Evolutionary conservation across 2,888 invertebrate species (phyloP).

Genomic region (Diarsia dahlii): DNA sequence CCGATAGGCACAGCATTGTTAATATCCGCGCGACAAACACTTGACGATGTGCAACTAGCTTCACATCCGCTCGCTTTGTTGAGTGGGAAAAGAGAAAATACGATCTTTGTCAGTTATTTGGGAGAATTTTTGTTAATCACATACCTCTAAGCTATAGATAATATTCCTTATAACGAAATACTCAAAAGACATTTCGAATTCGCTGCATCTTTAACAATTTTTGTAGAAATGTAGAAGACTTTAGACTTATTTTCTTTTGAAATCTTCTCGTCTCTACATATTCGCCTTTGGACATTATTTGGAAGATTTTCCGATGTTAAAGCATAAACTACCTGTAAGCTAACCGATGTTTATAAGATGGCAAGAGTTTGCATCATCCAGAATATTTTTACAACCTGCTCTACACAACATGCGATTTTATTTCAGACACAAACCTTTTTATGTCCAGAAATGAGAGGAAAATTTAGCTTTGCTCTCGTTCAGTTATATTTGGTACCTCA

Average conservation of each 20-base stretch:
- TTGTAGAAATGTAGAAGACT: background rate
- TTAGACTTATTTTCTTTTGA: background rate
- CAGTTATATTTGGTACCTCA: background rate
- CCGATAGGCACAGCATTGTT: conserved; percentile 27
- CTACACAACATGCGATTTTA: background rate
- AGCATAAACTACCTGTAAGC: too few species aligned
- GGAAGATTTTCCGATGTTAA: background rate
- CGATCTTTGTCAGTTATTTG: background rate
- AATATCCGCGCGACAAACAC: conserved; percentile 52
- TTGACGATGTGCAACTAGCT: conserved; percentile 73
- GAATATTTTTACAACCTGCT: background rate
- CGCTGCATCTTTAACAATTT: background rate
- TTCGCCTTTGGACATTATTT: background rate
- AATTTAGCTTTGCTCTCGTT: too few species aligned
- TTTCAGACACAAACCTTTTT: background rate
- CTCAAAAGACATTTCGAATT: background rate
- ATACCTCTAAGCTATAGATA: background rate
- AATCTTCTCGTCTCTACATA: background rate
- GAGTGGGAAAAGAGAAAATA: conserved; percentile 7
- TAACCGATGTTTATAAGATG: background rate
- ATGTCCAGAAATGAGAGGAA: too few species aligned
- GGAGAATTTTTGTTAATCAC: background rate
- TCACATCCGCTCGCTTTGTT: conserved; percentile 60
- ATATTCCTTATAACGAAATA: background rate
- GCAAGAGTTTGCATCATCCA: background rate